A percentile compares a stretch with the other conserved stretches of the same genome.
Evolutionary conservation across 2,888 invertebrate genomes (phyloP).

Genomic region (Sinodicranocentrus sp.): DNA sequence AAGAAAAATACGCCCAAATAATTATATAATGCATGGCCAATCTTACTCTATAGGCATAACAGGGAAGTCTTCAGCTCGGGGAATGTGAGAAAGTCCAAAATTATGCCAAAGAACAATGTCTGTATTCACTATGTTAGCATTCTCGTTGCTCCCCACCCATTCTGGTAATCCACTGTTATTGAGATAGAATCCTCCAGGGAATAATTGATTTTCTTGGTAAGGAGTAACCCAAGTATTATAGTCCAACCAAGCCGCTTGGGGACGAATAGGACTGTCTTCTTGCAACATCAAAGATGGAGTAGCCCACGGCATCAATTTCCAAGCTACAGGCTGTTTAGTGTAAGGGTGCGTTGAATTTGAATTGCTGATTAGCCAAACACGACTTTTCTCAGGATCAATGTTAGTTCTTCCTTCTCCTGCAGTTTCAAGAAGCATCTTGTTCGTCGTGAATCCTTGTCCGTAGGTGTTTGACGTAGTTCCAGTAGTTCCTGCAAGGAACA

Average conservation of each 20-base stretch:
- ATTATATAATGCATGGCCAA: neutral
- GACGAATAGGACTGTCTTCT: conserved; percentile 43
- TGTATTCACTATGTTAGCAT: conserved; percentile 42
- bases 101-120: conserved; percentile 67
- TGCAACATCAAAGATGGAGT: conserved; percentile 33
- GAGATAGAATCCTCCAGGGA: conserved; percentile 61
- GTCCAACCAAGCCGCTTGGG: conserved; percentile 48
- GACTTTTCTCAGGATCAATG: conserved; percentile 8
- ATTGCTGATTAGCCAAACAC: conserved; percentile 53
- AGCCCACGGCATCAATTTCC: conserved; percentile 33
- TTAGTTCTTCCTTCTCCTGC: conserved; percentile 34
- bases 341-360: conserved; percentile 15
- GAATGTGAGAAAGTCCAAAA: conserved; percentile 53
- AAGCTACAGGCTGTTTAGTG: conserved; percentile 38
- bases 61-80: conserved; percentile 62
- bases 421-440: conserved; percentile 21
- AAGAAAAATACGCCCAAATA: neutral
- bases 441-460: conserved; percentile 49
- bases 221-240: conserved; percentile 63
- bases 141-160: conserved; percentile 52
- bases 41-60: conserved; percentile 68
- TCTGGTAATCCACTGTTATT: conserved; percentile 62
- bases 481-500: neutral
- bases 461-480: conserved; percentile 47
- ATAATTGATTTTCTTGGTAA: conserved; percentile 61